Percentiles rank a stretch among this genome's conserved stretches.
These are phyloP conservation scores for Sebastes elongatus DNA, from an alignment of 2,797 vertebrate genomes.

Conservation along the genomic window DNA sequence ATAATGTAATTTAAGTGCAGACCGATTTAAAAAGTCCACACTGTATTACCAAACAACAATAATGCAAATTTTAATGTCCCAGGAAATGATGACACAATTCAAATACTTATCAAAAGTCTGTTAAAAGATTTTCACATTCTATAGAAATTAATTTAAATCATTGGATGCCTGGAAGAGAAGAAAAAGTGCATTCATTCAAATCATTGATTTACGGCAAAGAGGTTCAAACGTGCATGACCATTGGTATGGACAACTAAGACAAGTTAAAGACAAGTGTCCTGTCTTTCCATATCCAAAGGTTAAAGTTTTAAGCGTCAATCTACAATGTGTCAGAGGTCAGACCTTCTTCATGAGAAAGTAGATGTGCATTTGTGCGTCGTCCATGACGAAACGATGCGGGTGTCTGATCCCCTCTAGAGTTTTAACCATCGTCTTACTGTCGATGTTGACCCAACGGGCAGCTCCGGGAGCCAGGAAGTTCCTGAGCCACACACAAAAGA, in stretches of 20 bases:
- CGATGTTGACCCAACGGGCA: constrained; percentile 92
- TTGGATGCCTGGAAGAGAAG: background rate
- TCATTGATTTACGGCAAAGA: background rate
- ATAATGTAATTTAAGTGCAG: no score
- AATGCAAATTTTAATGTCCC: no score
- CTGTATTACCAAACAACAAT: no score
- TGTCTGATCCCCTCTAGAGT: constrained; percentile 87
- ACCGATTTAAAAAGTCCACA: rapidly evolving
- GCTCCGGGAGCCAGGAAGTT: constrained; percentile 91
- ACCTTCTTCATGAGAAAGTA: constrained; percentile 99
- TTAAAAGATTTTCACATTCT: background rate
- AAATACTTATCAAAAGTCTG: background rate
- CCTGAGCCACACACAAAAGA: constrained; percentile 35
- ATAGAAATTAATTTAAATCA: background rate
- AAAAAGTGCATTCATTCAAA: background rate
- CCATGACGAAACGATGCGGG: constrained; percentile 91
- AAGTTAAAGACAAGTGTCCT: background rate
- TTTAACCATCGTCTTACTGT: constrained; percentile 94
- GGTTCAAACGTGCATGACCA: background rate
- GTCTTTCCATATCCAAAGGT: background rate
- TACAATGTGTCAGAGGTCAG: constrained; percentile 10
- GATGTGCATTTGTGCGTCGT: constrained; percentile 93
- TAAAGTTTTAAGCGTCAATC: background rate
- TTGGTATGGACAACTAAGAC: background rate
- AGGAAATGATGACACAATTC: background rate